Conservation (phyloP, 2,888 invertebrate species). For the Chesias legatella region DNA sequence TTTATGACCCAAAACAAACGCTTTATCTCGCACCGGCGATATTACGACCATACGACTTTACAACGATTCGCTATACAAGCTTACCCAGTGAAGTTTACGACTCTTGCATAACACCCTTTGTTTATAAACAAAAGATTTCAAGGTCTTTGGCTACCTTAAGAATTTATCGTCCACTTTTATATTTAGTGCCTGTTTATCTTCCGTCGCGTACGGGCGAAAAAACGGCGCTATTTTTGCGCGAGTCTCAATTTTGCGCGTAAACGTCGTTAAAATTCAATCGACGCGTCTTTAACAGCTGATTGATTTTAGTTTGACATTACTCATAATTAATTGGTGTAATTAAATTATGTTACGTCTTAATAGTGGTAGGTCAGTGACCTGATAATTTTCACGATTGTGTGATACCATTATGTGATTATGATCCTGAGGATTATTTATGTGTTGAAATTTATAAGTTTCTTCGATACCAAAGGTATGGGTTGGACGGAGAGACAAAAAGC, state of each 20-base stretch:
- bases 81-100: conserved; percentile 41
- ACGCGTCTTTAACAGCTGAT: conserved; percentile 32
- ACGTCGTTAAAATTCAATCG: conserved; percentile 52
- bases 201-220: conserved; percentile 45
- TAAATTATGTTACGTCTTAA: conserved; percentile 48
- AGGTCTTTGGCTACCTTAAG: conserved; percentile 60
- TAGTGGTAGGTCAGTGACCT: conserved; percentile 36
- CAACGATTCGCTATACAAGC: conserved; percentile 41
- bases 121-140: conserved; percentile 77
- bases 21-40: conserved; percentile 75
- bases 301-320: conserved; percentile 30
- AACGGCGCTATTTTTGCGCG: conserved; percentile 13
- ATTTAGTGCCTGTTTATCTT: conserved; percentile 55
- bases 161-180: conserved; percentile 38
- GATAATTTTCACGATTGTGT: conserved; percentile 33
- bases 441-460: conserved; percentile 24
- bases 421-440: conserved; percentile 34
- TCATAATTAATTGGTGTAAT: conserved; percentile 48
- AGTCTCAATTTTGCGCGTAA: conserved; percentile 8
- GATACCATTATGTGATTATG: conserved; percentile 37
- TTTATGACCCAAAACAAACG: conserved; percentile 80
- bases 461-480: conserved; percentile 15
- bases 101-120: conserved; percentile 76
- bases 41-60: conserved; percentile 71
- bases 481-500: conserved; percentile 21